phyloP scores from a whole-genome alignment of 2,888 invertebrate species.

The Mylabris sibirica region DNA sequence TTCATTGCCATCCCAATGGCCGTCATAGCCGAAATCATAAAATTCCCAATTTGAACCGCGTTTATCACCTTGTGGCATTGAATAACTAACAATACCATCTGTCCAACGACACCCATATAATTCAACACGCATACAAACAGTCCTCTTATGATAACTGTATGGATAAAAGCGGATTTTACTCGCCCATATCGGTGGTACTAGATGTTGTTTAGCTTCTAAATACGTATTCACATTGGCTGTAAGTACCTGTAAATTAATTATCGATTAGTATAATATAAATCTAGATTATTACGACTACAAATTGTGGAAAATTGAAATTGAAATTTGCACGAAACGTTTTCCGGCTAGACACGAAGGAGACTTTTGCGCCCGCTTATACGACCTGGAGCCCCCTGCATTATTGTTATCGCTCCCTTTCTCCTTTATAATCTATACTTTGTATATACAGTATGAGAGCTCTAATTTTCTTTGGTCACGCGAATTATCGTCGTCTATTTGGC shows the following conservation, averaged over 20 bases:
- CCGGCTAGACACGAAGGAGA: slow-evolving; percentile 26
- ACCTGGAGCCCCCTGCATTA: slow-evolving; percentile 14
- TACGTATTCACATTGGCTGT: slow-evolving; percentile 87
- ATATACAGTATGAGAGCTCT: slow-evolving; percentile 35
- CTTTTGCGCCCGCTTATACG: slow-evolving; percentile 8
- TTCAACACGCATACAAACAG: slow-evolving; percentile 92
- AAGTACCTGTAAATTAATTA: slow-evolving; percentile 71
- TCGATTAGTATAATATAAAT: slow-evolving; percentile 11
- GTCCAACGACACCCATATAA: slow-evolving; percentile 88
- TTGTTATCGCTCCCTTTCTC: slow-evolving; percentile 40
- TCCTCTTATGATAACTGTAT: slow-evolving; percentile 82
- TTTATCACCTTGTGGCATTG: slow-evolving; percentile 88
- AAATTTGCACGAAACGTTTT: slow-evolving; percentile 5
- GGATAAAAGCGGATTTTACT: slow-evolving; percentile 86
- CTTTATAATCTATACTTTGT: slow-evolving; percentile 37
- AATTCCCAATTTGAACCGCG: slow-evolving; percentile 82
- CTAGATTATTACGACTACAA: too few species aligned
- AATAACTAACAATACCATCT: slow-evolving; percentile 84
- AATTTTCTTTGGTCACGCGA: slow-evolving; percentile 47
- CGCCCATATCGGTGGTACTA: slow-evolving; percentile 87
- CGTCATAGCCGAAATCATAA: slow-evolving; percentile 86
- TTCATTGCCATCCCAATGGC: slow-evolving; percentile 75
- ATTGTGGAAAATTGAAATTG: not conserved
- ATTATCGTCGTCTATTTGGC: slow-evolving; percentile 40
- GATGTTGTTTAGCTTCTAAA: slow-evolving; percentile 76